Percentiles rank a stretch among this genome's conserved stretches.
Evolutionary conservation across 2,113 vertebrate genomes (phyloP).

Genomic region (Lagenorhynchus albirostris): DNA sequence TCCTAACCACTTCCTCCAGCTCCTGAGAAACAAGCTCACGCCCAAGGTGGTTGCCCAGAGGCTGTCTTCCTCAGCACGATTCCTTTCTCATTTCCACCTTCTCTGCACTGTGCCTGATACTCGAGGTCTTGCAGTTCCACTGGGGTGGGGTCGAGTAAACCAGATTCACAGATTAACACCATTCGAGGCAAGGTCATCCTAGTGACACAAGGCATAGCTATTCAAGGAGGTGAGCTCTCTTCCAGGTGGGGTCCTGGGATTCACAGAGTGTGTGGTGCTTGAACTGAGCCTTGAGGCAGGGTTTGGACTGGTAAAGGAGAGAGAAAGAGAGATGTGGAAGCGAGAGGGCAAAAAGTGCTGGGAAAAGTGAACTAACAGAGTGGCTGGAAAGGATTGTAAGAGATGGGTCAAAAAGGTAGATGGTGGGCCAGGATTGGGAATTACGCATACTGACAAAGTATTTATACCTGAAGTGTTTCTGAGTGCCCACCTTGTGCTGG

Average conservation of each 20-base stretch:
- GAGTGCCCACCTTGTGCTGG: not conserved
- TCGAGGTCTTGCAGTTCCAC: not conserved
- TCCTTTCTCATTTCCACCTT: not conserved
- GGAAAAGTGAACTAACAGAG: not conserved
- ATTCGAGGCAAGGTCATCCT: not conserved
- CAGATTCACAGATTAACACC: not conserved
- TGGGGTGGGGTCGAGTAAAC: not conserved
- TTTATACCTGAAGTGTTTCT: not conserved
- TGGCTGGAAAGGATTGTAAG: not conserved
- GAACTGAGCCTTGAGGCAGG: not conserved
- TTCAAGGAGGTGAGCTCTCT: not conserved
- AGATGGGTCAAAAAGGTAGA: not conserved
- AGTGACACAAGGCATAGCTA: not conserved
- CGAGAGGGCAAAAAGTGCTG: not conserved
- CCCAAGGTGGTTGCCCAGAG: no score
- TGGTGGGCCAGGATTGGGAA: not conserved
- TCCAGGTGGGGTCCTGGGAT: not conserved
- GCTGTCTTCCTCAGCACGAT: fast-evolving
- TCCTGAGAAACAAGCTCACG: not conserved
- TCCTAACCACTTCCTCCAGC: not conserved
- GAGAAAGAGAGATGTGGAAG: not conserved
- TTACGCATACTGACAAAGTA: not conserved
- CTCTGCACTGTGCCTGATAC: not conserved
- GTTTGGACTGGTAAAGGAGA: not conserved
- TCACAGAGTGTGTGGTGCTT: not conserved